Conservation (phyloP, 1,140 invertebrate genomes). For the Micrasema longulum region DNA sequence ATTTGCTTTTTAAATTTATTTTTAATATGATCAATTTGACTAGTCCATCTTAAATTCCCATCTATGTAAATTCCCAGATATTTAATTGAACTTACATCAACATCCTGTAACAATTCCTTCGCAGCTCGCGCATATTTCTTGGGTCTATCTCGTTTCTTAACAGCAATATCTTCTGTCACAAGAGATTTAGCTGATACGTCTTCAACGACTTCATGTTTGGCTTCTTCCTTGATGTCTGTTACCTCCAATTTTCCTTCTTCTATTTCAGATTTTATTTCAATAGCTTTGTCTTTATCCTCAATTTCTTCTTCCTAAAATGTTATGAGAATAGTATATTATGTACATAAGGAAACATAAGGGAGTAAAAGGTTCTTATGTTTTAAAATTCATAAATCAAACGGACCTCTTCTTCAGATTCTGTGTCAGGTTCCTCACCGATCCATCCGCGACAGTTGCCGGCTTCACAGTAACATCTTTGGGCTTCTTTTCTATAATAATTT, state of each 20-base stretch:
- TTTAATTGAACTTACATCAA: too few species aligned
- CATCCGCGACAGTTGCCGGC: constrained; percentile 89
- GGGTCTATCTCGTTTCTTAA: constrained; percentile 55
- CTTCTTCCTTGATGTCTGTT: constrained; percentile 55
- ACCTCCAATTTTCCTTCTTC: constrained; percentile 56
- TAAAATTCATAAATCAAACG: constrained; percentile 47
- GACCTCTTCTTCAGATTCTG: constrained; percentile 69
- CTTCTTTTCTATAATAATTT: constrained; percentile 83
- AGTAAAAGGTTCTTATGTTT: too few species aligned
- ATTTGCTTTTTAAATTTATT: too few species aligned
- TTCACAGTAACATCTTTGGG: constrained; percentile 95
- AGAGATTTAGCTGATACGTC: background rate
- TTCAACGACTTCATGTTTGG: constrained; percentile 26
- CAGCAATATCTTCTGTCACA: background rate
- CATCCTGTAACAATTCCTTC: constrained; percentile 73
- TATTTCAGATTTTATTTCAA: constrained; percentile 56
- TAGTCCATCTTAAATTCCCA: too few species aligned
- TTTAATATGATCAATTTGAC: too few species aligned
- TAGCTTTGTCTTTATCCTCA: constrained; percentile 62
- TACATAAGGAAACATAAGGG: too few species aligned
- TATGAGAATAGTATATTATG: too few species aligned
- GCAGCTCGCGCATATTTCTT: constrained; percentile 56
- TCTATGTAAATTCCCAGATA: too few species aligned
- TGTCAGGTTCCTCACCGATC: constrained; percentile 87
- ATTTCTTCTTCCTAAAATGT: constrained; percentile 52